These are phyloP conservation scores for Chlorodrepanis virens DNA, from an alignment of 2,113 vertebrate species.

Conservation along the genomic window DNA sequence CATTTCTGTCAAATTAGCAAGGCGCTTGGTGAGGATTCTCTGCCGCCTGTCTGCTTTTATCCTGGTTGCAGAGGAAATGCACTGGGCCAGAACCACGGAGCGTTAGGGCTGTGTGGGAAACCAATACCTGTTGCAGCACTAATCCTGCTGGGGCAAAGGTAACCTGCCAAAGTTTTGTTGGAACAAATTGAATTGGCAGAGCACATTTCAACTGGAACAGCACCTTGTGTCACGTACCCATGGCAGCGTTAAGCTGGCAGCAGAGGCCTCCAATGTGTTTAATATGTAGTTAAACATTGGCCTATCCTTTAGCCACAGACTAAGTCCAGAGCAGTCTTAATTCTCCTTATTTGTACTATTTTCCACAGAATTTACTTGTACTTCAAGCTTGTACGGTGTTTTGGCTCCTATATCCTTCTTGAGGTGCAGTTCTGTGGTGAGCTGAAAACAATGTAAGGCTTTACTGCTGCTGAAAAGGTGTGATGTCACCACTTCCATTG, in stretches of 20 bases:
- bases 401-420: background rate
- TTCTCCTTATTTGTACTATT: rapidly evolving
- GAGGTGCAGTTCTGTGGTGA: background rate
- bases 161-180: background rate
- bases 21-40: background rate
- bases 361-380: background rate
- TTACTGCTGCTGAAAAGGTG: background rate
- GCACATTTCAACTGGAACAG: background rate
- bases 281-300: background rate
- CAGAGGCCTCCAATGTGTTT: background rate
- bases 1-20: conserved; percentile 45
- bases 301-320: background rate
- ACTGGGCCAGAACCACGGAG: background rate
- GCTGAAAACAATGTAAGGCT: background rate
- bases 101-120: background rate
- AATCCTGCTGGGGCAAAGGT: background rate
- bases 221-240: background rate
- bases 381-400: background rate
- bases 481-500: conserved; percentile 36
- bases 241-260: background rate
- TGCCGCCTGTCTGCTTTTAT: background rate
- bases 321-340: background rate
- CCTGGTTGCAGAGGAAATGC: background rate
- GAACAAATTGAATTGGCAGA: background rate
- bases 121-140: background rate